A percentile compares a stretch with the other conserved stretches of the same genome.
These are phyloP conservation scores for Sylvia atricapilla DNA, from an alignment of 2,113 vertebrate species.

Conservation along the genomic window DNA sequence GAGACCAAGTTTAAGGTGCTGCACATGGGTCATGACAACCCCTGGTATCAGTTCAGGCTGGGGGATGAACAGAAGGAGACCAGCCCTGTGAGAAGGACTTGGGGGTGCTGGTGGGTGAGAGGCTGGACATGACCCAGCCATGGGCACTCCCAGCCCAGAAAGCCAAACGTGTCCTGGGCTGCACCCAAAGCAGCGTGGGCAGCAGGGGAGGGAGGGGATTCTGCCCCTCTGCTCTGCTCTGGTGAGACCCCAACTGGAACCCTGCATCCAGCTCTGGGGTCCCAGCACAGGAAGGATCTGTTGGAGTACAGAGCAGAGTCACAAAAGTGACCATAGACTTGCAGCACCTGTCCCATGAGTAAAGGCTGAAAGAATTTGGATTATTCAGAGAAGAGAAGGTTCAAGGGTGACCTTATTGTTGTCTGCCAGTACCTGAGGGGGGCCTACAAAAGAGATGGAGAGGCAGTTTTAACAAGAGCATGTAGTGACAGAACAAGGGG, in stretches of 20 bases:
- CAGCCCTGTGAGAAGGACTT: not conserved
- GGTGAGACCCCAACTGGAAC: not conserved
- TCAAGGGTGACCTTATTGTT: not conserved
- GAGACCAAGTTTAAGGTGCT: not conserved
- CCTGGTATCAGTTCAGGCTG: not conserved
- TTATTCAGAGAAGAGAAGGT: not conserved
- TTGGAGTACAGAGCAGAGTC: fast-evolving
- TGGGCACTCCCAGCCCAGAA: not conserved
- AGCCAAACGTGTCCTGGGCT: not conserved
- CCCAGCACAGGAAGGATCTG: not conserved
- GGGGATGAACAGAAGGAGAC: fast-evolving
- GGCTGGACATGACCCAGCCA: not conserved
- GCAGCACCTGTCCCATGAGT: not conserved
- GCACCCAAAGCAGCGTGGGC: not conserved
- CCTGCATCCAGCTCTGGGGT: not conserved
- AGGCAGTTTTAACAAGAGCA: not conserved
- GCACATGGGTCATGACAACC: no score
- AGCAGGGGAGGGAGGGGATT: not conserved
- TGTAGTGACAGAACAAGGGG: not conserved
- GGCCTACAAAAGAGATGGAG: not conserved
- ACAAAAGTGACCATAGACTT: not conserved
- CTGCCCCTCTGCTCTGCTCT: not conserved
- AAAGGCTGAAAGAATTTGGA: not conserved
- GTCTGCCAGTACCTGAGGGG: not conserved
- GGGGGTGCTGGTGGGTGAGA: not conserved